Evolutionary conservation across 2,113 vertebrate genomes (phyloP).

Genomic region (Cavia aperea): DNA sequence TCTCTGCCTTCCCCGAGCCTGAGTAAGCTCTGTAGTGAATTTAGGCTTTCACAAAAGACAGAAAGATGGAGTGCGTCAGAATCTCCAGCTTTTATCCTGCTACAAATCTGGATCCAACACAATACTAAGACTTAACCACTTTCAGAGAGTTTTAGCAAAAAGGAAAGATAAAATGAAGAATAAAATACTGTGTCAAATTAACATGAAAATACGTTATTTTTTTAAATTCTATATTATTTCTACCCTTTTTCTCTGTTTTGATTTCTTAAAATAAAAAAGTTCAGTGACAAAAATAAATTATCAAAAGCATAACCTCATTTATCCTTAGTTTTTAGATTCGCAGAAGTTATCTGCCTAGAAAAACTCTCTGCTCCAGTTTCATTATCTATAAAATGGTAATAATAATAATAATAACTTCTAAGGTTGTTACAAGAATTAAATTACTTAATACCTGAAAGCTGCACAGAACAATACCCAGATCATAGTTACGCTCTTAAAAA

Average conservation of each 20-base stretch:
- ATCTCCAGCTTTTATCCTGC: background rate
- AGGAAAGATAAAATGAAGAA: background rate
- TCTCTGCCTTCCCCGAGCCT: background rate
- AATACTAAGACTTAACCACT: background rate
- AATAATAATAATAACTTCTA: constrained; percentile 38
- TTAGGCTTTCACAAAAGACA: background rate
- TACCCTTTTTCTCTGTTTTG: no score
- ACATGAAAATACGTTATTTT: background rate
- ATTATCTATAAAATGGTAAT: constrained; percentile 40
- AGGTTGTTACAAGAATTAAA: constrained; percentile 50
- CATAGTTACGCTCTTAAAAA: constrained; percentile 48
- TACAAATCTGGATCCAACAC: background rate
- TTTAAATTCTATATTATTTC: no score
- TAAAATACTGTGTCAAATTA: background rate
- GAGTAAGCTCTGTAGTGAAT: background rate
- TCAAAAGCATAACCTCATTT: background rate
- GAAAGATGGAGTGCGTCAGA: background rate
- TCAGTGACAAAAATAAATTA: background rate
- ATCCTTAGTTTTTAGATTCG: constrained; percentile 39
- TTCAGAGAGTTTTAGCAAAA: background rate
- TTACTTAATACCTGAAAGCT: constrained; percentile 51
- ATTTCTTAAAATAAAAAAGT: no score
- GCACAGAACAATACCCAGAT: constrained; percentile 31
- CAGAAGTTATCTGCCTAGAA: background rate
- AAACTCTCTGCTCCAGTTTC: constrained; percentile 19